Conservation (phyloP, 2,888 invertebrate genomes). For the Apeira syringaria region DNA sequence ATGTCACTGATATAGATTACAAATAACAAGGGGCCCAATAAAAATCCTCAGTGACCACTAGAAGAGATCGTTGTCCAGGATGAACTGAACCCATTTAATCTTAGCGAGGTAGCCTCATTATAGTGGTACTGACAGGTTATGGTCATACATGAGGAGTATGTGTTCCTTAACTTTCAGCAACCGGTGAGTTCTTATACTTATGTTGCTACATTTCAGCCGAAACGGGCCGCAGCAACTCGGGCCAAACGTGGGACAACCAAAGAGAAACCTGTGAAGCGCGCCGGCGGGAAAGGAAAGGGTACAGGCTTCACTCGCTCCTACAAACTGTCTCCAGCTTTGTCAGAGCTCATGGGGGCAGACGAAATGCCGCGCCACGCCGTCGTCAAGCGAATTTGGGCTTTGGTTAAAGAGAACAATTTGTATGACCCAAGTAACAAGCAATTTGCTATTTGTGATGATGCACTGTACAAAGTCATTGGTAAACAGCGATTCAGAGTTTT, state of each 20-base stretch:
- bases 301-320: conserved; percentile 93
- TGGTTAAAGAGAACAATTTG: conserved; percentile 94
- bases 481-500: conserved; percentile 96
- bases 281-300: conserved; percentile 59
- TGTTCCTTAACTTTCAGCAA: no score
- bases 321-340: conserved; percentile 92
- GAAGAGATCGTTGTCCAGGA: no score
- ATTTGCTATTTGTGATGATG: conserved; percentile 96
- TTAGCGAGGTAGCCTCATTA: no score
- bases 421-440: conserved; percentile 98
- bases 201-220: conserved; percentile 13
- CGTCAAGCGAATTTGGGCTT: conserved; percentile 94
- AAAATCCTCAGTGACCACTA: no score
- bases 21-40: no score
- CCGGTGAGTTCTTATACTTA: no score
- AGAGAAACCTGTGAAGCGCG: conserved; percentile 64
- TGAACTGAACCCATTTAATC: no score
- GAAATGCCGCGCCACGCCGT: conserved; percentile 94
- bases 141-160: no score
- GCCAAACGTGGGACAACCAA: conserved; percentile 59
- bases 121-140: no score
- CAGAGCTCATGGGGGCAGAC: conserved; percentile 92
- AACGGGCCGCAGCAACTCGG: conserved; percentile 33
- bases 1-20: no score
- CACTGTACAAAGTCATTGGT: conserved; percentile 94